Conservation (phyloP, 1,140 invertebrate genomes). For the Drosophila rufa region DNA sequence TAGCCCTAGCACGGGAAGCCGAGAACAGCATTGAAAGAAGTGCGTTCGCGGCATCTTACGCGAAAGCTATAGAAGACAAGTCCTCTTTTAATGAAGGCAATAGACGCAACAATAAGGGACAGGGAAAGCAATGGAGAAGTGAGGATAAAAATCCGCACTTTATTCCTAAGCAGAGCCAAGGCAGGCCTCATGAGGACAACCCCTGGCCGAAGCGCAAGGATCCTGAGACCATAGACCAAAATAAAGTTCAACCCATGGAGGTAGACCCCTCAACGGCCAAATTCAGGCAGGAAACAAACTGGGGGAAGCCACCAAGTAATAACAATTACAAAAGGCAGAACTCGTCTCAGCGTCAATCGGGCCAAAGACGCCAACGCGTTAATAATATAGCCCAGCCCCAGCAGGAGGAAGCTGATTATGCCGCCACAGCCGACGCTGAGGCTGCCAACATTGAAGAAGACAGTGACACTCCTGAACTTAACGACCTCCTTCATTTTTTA, state of each 20-base stretch:
- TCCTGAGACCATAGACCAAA: neutral
- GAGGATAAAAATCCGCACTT: too few species aligned
- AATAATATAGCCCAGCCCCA: slow-evolving; percentile 27
- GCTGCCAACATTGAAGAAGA: neutral
- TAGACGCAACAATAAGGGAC: too few species aligned
- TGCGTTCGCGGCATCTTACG: too few species aligned
- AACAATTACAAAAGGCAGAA: slow-evolving; percentile 21
- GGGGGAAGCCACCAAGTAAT: slow-evolving; percentile 10
- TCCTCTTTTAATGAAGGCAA: too few species aligned
- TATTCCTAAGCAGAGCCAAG: too few species aligned
- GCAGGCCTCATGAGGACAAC: too few species aligned
- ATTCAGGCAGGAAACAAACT: neutral
- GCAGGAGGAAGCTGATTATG: neutral
- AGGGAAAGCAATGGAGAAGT: too few species aligned
- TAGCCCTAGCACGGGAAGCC: too few species aligned
- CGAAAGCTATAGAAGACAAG: too few species aligned
- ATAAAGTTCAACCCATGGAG: slow-evolving; percentile 4
- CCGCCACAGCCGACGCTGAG: neutral
- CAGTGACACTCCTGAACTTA: neutral
- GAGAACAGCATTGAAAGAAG: too few species aligned
- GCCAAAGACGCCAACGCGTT: slow-evolving; percentile 25
- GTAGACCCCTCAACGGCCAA: slow-evolving; percentile 6
- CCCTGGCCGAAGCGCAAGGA: too few species aligned
- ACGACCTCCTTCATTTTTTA: slow-evolving; percentile 5
- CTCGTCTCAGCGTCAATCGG: slow-evolving; percentile 19